Evolutionary conservation across 2,797 vertebrate genomes (phyloP).

Genomic region (Notamacropus eugenii): DNA sequence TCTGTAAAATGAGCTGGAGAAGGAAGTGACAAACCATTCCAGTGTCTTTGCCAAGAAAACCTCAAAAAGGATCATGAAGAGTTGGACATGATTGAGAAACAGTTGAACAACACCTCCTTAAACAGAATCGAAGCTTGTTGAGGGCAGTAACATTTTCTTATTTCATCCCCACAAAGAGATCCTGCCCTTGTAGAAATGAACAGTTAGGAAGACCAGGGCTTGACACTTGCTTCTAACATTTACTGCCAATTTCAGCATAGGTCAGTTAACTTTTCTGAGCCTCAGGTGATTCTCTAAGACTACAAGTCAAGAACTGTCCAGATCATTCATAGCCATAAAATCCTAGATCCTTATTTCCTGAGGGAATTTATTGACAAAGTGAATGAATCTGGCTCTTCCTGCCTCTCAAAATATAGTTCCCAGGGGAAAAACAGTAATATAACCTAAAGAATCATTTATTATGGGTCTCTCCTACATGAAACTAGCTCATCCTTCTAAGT

Average conservation of each 20-base stretch:
- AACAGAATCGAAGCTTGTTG: not conserved
- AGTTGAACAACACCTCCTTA: not conserved
- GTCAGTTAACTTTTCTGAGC: not conserved
- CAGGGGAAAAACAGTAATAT: not conserved
- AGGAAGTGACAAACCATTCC: not conserved
- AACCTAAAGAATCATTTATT: not conserved
- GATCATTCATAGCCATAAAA: not conserved
- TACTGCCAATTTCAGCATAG: not conserved
- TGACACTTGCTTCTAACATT: not conserved
- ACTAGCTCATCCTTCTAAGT: not conserved
- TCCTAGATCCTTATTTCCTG: not conserved
- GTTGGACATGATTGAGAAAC: not conserved
- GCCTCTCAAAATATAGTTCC: not conserved
- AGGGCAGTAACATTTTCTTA: not conserved
- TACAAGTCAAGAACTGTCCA: not conserved
- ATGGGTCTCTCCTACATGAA: not conserved
- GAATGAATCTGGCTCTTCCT: not conserved
- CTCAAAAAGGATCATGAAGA: not conserved
- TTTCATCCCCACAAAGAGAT: not conserved
- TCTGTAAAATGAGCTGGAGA: not conserved
- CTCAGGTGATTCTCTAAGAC: not conserved
- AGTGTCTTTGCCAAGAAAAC: not conserved
- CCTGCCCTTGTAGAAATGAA: not conserved
- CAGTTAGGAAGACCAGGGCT: not conserved
- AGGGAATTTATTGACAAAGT: not conserved